Evolutionary conservation across 2,113 vertebrate species (phyloP).

Genomic region (Notechis scutatus): DNA sequence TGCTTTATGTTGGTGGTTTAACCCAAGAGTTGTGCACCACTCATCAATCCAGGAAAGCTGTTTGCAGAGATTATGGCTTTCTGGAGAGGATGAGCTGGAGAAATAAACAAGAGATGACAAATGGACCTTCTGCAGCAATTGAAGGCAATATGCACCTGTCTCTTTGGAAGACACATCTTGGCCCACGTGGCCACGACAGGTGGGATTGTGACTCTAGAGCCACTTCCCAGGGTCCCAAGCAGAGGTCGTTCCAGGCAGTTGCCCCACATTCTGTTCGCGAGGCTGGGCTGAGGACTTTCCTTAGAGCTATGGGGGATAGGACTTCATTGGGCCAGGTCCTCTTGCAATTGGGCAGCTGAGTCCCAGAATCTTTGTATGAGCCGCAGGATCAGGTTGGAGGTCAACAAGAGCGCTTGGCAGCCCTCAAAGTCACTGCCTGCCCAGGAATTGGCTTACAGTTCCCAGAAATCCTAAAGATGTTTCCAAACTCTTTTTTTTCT

Average conservation of each 20-base stretch:
- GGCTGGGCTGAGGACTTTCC: background rate
- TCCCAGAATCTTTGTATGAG: background rate
- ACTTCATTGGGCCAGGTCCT: background rate
- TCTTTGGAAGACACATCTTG: background rate
- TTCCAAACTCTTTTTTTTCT: too few species aligned
- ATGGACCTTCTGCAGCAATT: background rate
- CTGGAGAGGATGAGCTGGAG: background rate
- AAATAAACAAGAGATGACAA: background rate
- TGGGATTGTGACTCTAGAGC: background rate
- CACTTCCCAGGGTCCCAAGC: background rate
- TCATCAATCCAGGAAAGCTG: background rate
- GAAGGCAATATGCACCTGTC: background rate
- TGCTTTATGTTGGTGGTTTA: background rate
- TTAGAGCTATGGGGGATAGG: background rate
- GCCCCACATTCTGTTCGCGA: background rate
- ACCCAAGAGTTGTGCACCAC: constrained; percentile 35
- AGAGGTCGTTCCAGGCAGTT: background rate
- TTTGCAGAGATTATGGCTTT: background rate
- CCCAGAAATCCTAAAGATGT: too few species aligned
- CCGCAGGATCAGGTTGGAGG: background rate
- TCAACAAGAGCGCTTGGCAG: background rate
- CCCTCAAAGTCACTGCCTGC: background rate
- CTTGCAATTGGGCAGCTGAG: background rate
- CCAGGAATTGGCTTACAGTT: too few species aligned
- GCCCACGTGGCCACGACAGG: background rate